These are phyloP conservation scores for Drosophila lutescens DNA, from an alignment of 2,888 invertebrate genomes.

Conservation along the genomic window DNA sequence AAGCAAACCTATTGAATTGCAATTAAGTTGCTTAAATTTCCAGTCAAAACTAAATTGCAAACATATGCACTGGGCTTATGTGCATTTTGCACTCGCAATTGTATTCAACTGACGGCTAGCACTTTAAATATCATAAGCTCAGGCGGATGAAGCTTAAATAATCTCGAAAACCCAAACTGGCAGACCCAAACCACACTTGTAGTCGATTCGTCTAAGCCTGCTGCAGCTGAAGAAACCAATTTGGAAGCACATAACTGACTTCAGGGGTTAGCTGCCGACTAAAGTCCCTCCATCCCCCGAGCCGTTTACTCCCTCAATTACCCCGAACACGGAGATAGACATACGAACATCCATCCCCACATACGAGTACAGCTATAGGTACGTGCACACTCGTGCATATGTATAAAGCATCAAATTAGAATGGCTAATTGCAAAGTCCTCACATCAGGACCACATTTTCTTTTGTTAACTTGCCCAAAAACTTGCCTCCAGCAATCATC, in stretches of 20 bases:
- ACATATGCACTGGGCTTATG: slow-evolving; percentile 3
- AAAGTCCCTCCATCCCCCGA: slow-evolving; percentile 21
- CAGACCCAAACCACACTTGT: slow-evolving; percentile 7
- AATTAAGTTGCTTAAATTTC: slow-evolving; percentile 7
- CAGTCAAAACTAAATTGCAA: slow-evolving; percentile 4
- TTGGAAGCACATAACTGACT: slow-evolving; percentile 44
- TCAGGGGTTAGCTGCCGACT: slow-evolving; percentile 23
- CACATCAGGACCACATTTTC: slow-evolving; percentile 58
- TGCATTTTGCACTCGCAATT: slow-evolving; percentile 11
- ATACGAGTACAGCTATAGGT: neutral
- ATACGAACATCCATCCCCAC: neutral
- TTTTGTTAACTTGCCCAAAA: slow-evolving; percentile 47
- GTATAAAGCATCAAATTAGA: slow-evolving; percentile 52
- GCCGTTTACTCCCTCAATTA: slow-evolving; percentile 42
- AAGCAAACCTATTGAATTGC: slow-evolving; percentile 1
- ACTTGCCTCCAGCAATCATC: slow-evolving; percentile 48
- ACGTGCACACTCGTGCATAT: slow-evolving; percentile 21
- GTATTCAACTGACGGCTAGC: neutral
- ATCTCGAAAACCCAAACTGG: slow-evolving; percentile 21
- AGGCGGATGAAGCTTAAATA: slow-evolving; percentile 11
- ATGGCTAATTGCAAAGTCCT: slow-evolving; percentile 68
- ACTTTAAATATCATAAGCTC: slow-evolving; percentile 22
- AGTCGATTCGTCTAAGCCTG: slow-evolving; percentile 3
- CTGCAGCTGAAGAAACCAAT: slow-evolving; percentile 30
- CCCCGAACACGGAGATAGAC: slow-evolving; percentile 23